Evolutionary conservation across 2,888 invertebrate genomes (phyloP).

Genomic region (Drosophila melanosoma): DNA sequence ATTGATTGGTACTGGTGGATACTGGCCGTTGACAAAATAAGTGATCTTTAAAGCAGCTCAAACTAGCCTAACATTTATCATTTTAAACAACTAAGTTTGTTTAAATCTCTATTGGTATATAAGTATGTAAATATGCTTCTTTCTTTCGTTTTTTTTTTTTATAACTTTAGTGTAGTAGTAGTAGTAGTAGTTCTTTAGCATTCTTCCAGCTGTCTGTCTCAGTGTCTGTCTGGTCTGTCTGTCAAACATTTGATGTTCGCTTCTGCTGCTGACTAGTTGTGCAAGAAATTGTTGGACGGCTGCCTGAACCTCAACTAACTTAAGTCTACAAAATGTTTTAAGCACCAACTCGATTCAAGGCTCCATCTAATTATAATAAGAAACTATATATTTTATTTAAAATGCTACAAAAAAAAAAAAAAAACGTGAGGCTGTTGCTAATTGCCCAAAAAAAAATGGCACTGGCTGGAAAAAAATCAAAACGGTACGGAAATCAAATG

Average conservation of each 20-base stretch:
- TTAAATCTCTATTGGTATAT: constrained; percentile 5
- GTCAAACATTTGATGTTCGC: constrained; percentile 38
- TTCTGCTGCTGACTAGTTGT: constrained; percentile 72
- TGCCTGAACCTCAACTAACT: constrained; percentile 58
- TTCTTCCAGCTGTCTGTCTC: constrained; percentile 63
- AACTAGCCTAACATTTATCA: constrained; percentile 24
- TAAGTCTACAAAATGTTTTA: constrained; percentile 61
- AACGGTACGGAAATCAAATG: constrained; percentile 67
- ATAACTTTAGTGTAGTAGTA: constrained; percentile 31
- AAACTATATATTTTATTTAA: constrained; percentile 19
- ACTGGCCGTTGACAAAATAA: constrained; percentile 65
- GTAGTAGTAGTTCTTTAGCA: constrained; percentile 56
- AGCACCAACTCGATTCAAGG: constrained; percentile 82
- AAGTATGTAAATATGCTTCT: constrained; percentile 9
- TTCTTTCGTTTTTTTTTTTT: background rate
- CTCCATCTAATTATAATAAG: constrained; percentile 44
- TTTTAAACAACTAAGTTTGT: constrained; percentile 2
- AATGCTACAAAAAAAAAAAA: constrained; percentile 42
- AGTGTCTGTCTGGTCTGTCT: constrained; percentile 29
- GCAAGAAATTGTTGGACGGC: constrained; percentile 62
- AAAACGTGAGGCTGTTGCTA: constrained; percentile 24
- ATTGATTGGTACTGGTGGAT: constrained; percentile 33
- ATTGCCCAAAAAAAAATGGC: constrained; percentile 63
- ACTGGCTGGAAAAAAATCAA: constrained; percentile 78
- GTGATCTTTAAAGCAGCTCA: constrained; percentile 76